A percentile compares a stretch with the other conserved stretches of the same genome.
Conservation (phyloP, 2,113 vertebrate species). For the Probosciger aterrimus region DNA sequence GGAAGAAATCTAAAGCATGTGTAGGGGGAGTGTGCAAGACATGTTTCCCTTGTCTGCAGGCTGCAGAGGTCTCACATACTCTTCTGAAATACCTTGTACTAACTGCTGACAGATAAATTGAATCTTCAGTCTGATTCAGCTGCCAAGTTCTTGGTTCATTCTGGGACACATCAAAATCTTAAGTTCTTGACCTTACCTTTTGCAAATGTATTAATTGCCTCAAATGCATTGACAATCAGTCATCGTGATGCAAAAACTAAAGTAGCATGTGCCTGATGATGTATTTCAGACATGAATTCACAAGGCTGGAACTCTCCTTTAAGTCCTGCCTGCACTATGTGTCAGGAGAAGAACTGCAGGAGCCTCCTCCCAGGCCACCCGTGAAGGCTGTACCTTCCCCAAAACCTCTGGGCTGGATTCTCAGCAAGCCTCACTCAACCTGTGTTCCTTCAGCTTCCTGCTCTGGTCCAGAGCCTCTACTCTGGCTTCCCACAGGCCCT, state of each 20-base stretch:
- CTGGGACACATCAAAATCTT: not conserved
- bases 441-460: not conserved
- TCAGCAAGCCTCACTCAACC: not conserved
- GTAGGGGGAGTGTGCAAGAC: not conserved
- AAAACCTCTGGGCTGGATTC: not conserved
- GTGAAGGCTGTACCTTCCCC: not conserved
- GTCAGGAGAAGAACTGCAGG: not conserved
- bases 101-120: not conserved
- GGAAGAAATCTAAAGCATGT: not conserved
- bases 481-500: not conserved
- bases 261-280: not conserved
- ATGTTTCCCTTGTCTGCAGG: rapidly evolving
- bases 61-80: not conserved
- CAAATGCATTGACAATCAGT: not conserved
- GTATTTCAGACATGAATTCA: not conserved
- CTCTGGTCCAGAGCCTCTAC: not conserved
- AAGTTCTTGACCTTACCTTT: not conserved
- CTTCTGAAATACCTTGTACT: not conserved
- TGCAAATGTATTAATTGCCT: not conserved
- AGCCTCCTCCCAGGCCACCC: not conserved
- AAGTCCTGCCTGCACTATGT: not conserved
- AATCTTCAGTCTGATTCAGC: not conserved
- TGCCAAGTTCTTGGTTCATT: not conserved
- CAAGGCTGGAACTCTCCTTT: not conserved
- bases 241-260: not conserved